Percentiles rank a stretch among this genome's conserved stretches.
These are phyloP conservation scores for Mus pahari DNA, from an alignment of 2,113 vertebrate species.

Conservation along the genomic window DNA sequence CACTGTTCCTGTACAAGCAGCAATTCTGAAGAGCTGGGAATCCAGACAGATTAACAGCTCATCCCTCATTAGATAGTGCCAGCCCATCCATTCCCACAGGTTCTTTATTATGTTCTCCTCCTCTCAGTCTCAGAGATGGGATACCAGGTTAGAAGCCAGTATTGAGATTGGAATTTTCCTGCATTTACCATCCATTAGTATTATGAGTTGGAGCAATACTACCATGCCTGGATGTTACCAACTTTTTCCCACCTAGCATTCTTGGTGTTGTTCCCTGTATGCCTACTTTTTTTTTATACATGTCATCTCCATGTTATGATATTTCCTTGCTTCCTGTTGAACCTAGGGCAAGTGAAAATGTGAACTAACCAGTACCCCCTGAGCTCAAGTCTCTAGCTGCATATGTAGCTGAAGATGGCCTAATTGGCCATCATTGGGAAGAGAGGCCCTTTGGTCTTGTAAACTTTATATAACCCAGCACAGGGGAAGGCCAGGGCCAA, in stretches of 20 bases:
- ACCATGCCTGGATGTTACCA: background rate
- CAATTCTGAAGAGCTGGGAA: background rate
- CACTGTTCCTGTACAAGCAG: background rate
- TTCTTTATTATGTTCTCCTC: background rate
- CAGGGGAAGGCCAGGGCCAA: no score
- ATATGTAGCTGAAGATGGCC: no score
- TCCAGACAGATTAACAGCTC: background rate
- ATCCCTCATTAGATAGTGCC: background rate
- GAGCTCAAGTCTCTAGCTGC: no score
- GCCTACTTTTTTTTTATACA: background rate
- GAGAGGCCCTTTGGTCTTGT: no score
- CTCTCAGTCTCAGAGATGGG: background rate
- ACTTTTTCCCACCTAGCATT: constrained; percentile 25
- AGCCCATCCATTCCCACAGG: background rate
- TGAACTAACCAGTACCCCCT: no score
- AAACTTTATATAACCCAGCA: no score
- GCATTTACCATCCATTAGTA: background rate
- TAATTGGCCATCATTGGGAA: no score
- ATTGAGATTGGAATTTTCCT: background rate
- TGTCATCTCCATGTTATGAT: background rate
- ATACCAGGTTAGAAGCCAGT: background rate
- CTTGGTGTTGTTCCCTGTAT: background rate
- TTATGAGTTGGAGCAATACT: background rate
- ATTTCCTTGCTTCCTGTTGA: background rate
- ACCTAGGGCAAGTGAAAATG: background rate